A percentile compares a stretch with the other conserved stretches of the same genome.
Evolutionary conservation across 2,113 vertebrate species (phyloP).

Genomic region (Chaenocephalus aceratus): DNA sequence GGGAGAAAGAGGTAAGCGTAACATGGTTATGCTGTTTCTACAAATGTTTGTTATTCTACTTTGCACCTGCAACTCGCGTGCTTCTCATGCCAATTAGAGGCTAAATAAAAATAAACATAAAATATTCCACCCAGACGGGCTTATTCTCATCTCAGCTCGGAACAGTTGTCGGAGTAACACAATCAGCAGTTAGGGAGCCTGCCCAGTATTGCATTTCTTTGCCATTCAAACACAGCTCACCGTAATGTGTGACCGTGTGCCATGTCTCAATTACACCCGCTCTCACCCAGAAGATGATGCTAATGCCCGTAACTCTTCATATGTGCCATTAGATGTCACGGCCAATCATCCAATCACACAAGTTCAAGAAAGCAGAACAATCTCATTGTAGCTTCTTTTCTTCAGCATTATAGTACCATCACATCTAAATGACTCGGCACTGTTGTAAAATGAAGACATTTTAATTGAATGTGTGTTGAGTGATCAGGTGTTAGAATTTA

Average conservation of each 20-base stretch:
- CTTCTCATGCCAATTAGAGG: constrained; percentile 3
- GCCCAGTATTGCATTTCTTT: constrained; percentile 24
- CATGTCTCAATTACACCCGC: constrained; percentile 57
- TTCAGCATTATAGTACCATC: constrained; percentile 3
- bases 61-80: constrained; percentile 20
- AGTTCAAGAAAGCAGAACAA: constrained; percentile 53
- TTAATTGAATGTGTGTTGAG: constrained; percentile 65
- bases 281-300: constrained; percentile 29
- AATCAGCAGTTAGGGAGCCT: constrained; percentile 35
- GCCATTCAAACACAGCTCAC: constrained; percentile 44
- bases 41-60: not conserved
- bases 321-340: constrained; percentile 26
- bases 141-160: constrained; percentile 44
- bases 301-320: constrained; percentile 47
- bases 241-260: constrained; percentile 26
- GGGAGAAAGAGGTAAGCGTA: constrained; percentile 7
- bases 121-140: constrained; percentile 50
- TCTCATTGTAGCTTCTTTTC: constrained; percentile 40
- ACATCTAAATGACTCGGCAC: constrained; percentile 37
- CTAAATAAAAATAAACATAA: constrained; percentile 58
- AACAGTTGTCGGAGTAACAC: constrained; percentile 41
- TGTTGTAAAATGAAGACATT: constrained; percentile 46
- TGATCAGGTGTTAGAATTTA: constrained; percentile 34
- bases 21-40: not conserved
- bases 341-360: constrained; percentile 37